Evolutionary conservation across 2,888 invertebrate genomes (phyloP), one percentile per base, ranked within the genome.

Genomic region (Caenorhabditis auriculariae): DNA sequence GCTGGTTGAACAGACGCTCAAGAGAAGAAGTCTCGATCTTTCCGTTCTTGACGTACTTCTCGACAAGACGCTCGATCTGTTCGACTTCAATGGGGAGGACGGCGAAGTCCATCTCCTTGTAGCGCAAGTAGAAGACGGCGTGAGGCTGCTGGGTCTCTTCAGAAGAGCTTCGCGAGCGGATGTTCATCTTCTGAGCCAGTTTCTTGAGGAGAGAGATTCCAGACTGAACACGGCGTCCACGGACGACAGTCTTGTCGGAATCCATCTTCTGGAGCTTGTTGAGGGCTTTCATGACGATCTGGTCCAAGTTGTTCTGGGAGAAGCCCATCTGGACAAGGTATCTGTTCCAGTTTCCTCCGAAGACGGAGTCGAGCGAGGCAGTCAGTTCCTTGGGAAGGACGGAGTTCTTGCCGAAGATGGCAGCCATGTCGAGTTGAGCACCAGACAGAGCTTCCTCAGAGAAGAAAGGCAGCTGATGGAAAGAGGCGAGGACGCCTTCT

Each of bases 331-430:
- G 69, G 47, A 60, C 56, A 48, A 70, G 47, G 59, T 72, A 54
- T 49, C 70, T 71, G 54, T 60, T 55, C 71, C 69, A 74, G 60
- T 66, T 52, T 35, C 75, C 73, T 48, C 50, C 53, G 56, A 63
- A 43, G 37, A 64, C 45, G 5, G 68, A 32, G 48, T 75, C 62
- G 28, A 76, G 26, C 3, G 63, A 51, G 32, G 55, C 49, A 27
- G 50, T 43, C 29, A 66, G 23, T 41, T 71, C 54, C 51, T 60
- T 60, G 54, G 63, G 64, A 32, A 71, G 46, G 41, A 54, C 54
- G 35, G 66, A 47, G 61, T 75, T 67, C 58, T 63, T 56, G 48
- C 74, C 66, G 63, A 74, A 66, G 54, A 76, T 58, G 51, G 72
- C 50, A 42, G 63, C 66, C 26, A 66, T 54, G 52, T 69, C 65